These are phyloP conservation scores for Oegoconia quadripuncta DNA, from an alignment of 2,888 invertebrate species.

Conservation along the genomic window DNA sequence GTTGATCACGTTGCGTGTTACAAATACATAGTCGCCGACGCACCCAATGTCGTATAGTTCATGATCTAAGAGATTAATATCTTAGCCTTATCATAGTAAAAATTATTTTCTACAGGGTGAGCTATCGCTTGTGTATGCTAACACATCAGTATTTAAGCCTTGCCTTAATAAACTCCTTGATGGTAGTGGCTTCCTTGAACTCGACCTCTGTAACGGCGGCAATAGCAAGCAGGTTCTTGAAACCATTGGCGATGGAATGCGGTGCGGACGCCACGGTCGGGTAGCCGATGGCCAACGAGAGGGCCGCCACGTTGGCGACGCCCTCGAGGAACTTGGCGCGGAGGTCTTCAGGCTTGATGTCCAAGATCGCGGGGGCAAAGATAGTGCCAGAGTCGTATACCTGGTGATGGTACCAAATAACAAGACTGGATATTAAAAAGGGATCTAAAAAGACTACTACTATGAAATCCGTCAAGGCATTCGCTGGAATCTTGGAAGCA, in stretches of 20 bases:
- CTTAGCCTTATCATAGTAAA: no score
- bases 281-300: slow-evolving; percentile 96
- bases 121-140: not conserved
- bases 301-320: slow-evolving; percentile 95
- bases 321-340: slow-evolving; percentile 94
- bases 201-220: slow-evolving; percentile 97
- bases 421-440: no score
- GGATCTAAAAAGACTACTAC: no score
- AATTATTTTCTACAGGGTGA: no score
- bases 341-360: slow-evolving; percentile 98
- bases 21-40: no score
- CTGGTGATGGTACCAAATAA: slow-evolving; percentile 32
- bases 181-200: slow-evolving; percentile 95
- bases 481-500: no score
- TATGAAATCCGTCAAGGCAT: no score
- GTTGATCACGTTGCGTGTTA: no score
- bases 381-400: slow-evolving; percentile 99
- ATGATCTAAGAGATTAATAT: no score
- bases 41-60: no score
- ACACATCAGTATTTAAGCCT: no score
- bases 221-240: slow-evolving; percentile 98
- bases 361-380: slow-evolving; percentile 97
- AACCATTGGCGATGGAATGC: slow-evolving; percentile 98
- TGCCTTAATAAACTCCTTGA: slow-evolving; percentile 94
- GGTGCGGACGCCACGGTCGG: slow-evolving; percentile 98